Evolutionary conservation across 2,113 vertebrate genomes (phyloP).

Genomic region (Dasyornis broadbenti): DNA sequence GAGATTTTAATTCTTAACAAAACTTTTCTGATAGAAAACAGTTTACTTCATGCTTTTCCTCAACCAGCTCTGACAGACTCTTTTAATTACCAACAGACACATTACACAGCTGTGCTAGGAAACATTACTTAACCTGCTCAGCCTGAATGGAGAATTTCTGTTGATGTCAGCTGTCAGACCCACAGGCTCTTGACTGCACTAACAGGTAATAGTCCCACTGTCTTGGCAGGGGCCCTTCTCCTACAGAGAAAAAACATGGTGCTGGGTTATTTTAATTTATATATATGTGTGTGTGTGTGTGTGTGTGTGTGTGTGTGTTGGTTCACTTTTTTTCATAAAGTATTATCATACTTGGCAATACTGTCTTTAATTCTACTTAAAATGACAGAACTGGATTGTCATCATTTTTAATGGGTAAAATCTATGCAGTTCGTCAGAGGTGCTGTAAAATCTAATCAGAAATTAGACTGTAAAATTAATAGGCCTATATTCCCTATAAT

Average conservation of each 20-base stretch:
- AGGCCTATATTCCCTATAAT: slow-evolving; percentile 46
- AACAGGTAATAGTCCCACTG: neutral
- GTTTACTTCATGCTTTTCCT: neutral
- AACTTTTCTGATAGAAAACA: neutral
- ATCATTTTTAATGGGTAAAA: slow-evolving; percentile 62
- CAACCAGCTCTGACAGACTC: neutral
- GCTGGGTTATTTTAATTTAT: neutral
- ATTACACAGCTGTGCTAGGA: neutral
- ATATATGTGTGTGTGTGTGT: accelerated
- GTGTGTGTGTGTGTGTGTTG: neutral
- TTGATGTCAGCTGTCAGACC: neutral
- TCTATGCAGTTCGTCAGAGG: slow-evolving; percentile 52
- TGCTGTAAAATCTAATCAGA: slow-evolving; percentile 69
- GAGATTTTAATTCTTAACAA: neutral
- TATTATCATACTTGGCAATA: slow-evolving; percentile 71
- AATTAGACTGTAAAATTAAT: slow-evolving; percentile 73
- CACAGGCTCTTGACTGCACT: neutral
- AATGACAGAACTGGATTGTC: slow-evolving; percentile 70
- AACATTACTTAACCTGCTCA: neutral
- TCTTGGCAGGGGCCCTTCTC: neutral
- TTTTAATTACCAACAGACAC: neutral
- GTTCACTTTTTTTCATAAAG: neutral
- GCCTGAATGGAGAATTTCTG: neutral
- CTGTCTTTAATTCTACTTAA: slow-evolving; percentile 70
- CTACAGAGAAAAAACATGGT: neutral